Percentiles rank a stretch among this genome's conserved stretches.
These are phyloP conservation scores for Datnioides undecimradiatus DNA, from an alignment of 2,113 vertebrate species.

Conservation along the genomic window DNA sequence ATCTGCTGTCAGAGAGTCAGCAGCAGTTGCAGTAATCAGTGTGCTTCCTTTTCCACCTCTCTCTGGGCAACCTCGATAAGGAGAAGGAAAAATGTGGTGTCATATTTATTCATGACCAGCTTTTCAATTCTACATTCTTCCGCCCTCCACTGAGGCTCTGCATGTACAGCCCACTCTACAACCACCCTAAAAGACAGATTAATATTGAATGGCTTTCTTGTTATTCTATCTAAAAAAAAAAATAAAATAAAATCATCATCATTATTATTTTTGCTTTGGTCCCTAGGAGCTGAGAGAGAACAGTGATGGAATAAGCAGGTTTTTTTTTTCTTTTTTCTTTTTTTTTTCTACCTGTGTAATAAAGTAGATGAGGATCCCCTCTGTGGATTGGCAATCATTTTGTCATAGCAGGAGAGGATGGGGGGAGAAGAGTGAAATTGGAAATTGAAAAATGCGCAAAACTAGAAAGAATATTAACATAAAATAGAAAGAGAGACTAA, in stretches of 20 bases:
- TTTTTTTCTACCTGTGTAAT: conserved; percentile 61
- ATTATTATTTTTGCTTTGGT: conserved; percentile 61
- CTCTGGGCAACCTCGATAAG: conserved; percentile 81
- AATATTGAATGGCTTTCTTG: conserved; percentile 62
- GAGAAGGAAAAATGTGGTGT: conserved; percentile 73
- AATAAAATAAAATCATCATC: conserved; percentile 51
- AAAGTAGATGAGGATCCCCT: conserved; percentile 73
- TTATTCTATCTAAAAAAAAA: conserved; percentile 61
- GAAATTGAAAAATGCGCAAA: conserved; percentile 66
- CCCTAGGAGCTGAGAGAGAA: conserved; percentile 39
- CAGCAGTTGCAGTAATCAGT: conserved; percentile 72
- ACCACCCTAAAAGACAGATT: conserved; percentile 52
- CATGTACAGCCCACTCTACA: conserved; percentile 52
- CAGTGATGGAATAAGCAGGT: conserved; percentile 59
- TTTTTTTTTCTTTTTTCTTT: conserved; percentile 50
- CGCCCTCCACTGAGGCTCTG: conserved; percentile 49
- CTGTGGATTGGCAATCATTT: conserved; percentile 67
- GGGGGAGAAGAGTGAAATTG: conserved; percentile 50
- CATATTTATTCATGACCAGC: conserved; percentile 82
- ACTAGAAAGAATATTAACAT: conserved; percentile 52
- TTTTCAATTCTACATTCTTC: conserved; percentile 69
- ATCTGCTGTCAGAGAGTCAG: conserved; percentile 78
- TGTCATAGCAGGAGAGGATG: conserved; percentile 57
- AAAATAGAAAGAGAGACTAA: conserved; percentile 27
- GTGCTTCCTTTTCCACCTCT: conserved; percentile 72